A percentile compares a stretch with the other conserved stretches of the same genome.
phyloP scores from a whole-genome alignment of 2,888 invertebrate species.

The Pristionchus japonicus region DNA sequence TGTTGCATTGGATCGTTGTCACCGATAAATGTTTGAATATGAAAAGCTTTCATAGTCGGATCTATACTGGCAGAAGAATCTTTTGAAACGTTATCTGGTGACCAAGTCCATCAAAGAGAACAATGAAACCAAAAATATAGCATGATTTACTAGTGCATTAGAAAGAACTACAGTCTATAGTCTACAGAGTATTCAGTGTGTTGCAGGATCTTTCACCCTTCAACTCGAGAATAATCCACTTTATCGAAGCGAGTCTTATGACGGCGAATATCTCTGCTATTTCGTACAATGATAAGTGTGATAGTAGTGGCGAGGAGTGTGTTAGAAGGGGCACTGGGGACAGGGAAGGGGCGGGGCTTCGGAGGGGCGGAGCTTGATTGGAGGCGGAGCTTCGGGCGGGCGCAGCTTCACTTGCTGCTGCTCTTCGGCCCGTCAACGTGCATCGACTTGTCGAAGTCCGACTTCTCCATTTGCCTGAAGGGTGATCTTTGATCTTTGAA shows the following conservation, averaged over 20 bases:
- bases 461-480: slow-evolving; percentile 1
- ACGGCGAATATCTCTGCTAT: neutral
- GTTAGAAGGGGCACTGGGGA: neutral
- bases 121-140: too few species aligned
- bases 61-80: too few species aligned
- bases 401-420: neutral
- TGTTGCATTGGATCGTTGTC: too few species aligned
- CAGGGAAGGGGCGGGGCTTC: neutral
- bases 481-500: neutral
- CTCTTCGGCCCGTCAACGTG: neutral
- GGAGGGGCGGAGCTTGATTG: neutral
- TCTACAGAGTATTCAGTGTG: too few species aligned
- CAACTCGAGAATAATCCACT: slow-evolving; percentile 32
- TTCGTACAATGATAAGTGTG: slow-evolving; percentile 8
- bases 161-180: too few species aligned
- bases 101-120: too few species aligned
- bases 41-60: too few species aligned
- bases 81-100: too few species aligned
- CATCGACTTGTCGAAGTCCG: slow-evolving; percentile 20
- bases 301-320: neutral
- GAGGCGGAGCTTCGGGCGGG: too few species aligned
- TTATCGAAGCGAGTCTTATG: neutral
- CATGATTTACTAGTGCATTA: too few species aligned
- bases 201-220: too few species aligned
- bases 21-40: too few species aligned